Evolutionary conservation across 2,888 invertebrate genomes (phyloP).

Genomic region (Acanthopleura granulata): DNA sequence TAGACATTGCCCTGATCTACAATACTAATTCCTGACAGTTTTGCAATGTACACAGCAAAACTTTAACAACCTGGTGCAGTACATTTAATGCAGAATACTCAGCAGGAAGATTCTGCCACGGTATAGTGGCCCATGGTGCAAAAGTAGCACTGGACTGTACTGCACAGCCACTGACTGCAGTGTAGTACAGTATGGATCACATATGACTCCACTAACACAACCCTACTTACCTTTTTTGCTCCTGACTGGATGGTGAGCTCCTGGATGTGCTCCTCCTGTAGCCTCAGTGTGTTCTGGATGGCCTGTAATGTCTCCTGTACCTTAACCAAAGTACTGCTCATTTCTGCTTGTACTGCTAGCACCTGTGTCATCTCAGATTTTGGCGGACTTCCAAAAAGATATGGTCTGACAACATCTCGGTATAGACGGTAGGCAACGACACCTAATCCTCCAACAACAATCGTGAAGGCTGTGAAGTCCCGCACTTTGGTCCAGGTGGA

Average conservation of each 20-base stretch:
- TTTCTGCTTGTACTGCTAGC: slow-evolving; percentile 34
- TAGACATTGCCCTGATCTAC: too few species aligned
- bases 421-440: slow-evolving; percentile 83
- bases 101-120: too few species aligned
- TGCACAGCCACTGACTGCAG: too few species aligned
- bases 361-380: slow-evolving; percentile 44
- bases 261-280: slow-evolving; percentile 42
- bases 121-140: too few species aligned
- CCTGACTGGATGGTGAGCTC: slow-evolving; percentile 42
- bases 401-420: slow-evolving; percentile 47
- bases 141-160: too few species aligned
- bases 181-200: too few species aligned
- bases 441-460: slow-evolving; percentile 82
- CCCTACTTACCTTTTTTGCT: slow-evolving; percentile 32
- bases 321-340: slow-evolving; percentile 38
- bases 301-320: slow-evolving; percentile 41
- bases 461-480: slow-evolving; percentile 80
- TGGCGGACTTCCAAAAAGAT: slow-evolving; percentile 45
- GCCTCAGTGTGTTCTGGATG: slow-evolving; percentile 37
- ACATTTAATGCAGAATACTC: too few species aligned
- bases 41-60: too few species aligned
- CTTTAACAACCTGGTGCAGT: too few species aligned
- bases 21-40: too few species aligned
- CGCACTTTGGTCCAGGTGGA: slow-evolving; percentile 66
- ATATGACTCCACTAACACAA: not conserved